Evolutionary conservation across 2,113 vertebrate genomes (phyloP).

Genomic region (Pachyramphus minor): DNA sequence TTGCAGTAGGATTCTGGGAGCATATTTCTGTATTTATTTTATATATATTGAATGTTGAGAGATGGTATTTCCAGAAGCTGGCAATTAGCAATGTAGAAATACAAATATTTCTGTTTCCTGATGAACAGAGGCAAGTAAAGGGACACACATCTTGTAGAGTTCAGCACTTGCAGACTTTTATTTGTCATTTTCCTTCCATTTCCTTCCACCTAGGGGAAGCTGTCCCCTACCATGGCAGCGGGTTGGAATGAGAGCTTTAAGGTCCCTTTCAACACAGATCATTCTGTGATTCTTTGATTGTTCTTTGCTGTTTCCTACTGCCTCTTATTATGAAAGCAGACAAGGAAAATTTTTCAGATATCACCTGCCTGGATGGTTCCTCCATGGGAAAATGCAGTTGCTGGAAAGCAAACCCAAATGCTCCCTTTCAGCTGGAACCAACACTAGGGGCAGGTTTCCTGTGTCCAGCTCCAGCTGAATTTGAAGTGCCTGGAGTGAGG

Average conservation of each 20-base stretch:
- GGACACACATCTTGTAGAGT: neutral
- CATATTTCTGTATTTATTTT: neutral
- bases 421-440: neutral
- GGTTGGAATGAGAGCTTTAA: neutral
- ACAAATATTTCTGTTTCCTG: neutral
- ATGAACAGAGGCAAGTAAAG: neutral
- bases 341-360: neutral
- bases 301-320: neutral
- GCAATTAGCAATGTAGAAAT: neutral
- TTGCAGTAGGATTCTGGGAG: neutral
- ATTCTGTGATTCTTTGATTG: neutral
- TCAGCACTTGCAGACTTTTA: neutral
- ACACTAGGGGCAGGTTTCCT: rapidly evolving
- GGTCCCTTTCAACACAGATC: neutral
- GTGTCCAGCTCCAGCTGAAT: neutral
- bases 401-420: neutral
- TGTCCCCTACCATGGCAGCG: neutral
- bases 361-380: neutral
- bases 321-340: neutral
- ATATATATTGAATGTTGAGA: neutral
- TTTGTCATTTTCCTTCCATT: neutral
- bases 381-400: neutral
- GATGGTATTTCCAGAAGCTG: neutral
- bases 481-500: neutral
- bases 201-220: neutral